Evolutionary conservation across 35 echinoderm and acorn worm genomes (phyloP).

Genomic region (Holothuria glaberrima): DNA sequence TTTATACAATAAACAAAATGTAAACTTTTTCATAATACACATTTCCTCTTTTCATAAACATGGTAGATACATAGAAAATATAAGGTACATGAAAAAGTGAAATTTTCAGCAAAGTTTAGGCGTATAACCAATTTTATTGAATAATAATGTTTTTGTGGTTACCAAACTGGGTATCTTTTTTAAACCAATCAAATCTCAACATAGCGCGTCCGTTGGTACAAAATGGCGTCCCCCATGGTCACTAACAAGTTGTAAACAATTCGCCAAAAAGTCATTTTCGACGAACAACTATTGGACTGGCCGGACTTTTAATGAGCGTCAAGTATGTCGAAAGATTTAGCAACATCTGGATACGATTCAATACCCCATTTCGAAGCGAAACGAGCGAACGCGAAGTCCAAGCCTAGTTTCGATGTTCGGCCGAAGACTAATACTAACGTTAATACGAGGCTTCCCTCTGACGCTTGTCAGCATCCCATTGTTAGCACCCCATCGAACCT

Average conservation of each 20-base stretch:
- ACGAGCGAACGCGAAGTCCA: neutral
- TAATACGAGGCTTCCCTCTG: too few relatives aligned
- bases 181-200: neutral
- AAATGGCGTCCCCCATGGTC: slow-evolving; percentile 42
- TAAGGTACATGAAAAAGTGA: too few relatives aligned
- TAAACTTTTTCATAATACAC: too few relatives aligned
- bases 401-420: neutral
- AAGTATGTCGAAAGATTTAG: neutral
- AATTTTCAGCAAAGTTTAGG: too few relatives aligned
- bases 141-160: too few relatives aligned
- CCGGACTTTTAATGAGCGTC: neutral
- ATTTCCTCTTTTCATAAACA: too few relatives aligned
- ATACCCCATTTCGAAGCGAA: neutral
- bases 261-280: neutral
- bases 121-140: too few relatives aligned
- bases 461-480: neutral
- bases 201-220: slow-evolving; percentile 31
- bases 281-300: neutral
- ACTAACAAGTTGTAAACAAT: slow-evolving; percentile 1
- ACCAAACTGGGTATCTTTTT: too few relatives aligned
- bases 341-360: neutral
- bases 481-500: neutral
- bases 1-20: too few relatives aligned
- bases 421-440: too few relatives aligned
- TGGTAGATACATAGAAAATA: too few relatives aligned